These are phyloP conservation scores for Drosophila oshimai DNA, from an alignment of 1,140 invertebrate species.

Conservation along the genomic window DNA sequence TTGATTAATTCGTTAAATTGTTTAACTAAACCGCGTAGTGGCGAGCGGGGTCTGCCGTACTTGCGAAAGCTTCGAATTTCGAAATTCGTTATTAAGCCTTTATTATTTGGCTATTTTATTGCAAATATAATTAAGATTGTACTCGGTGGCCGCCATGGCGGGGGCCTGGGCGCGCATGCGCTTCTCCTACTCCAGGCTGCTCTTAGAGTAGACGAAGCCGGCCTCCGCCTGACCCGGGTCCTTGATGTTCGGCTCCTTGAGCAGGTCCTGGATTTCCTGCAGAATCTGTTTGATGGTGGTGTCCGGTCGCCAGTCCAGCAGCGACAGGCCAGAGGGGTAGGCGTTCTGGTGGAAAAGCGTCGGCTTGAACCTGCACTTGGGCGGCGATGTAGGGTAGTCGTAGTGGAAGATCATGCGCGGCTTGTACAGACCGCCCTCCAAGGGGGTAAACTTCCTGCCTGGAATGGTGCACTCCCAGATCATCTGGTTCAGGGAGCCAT, in stretches of 20 bases:
- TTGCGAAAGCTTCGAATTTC: neutral
- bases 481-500: conserved; percentile 98
- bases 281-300: conserved; percentile 99
- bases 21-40: conserved; percentile 8
- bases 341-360: conserved; percentile 99
- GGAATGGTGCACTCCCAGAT: conserved; percentile 99
- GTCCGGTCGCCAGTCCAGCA: conserved; percentile 99
- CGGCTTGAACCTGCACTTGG: conserved; percentile 99
- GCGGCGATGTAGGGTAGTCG: conserved; percentile 99
- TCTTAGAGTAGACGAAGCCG: conserved; percentile 99
- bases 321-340: conserved; percentile 97
- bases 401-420: conserved; percentile 99
- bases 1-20: too few relatives aligned
- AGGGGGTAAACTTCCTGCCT: conserved; percentile 98
- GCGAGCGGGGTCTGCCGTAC: neutral
- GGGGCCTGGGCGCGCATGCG: conserved; percentile 97
- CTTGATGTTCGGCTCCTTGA: conserved; percentile 99
- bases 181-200: conserved; percentile 98
- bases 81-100: too few relatives aligned
- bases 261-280: conserved; percentile 98
- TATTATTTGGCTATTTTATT: neutral
- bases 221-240: conserved; percentile 99
- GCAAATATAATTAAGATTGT: too few relatives aligned
- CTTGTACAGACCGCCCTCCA: conserved; percentile 99
- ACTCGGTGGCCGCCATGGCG: conserved; percentile 93